Percentiles rank a stretch among this genome's conserved stretches.
Evolutionary conservation across 1,140 invertebrate species (phyloP).

Genomic region (Schmidtea mediterranea): DNA sequence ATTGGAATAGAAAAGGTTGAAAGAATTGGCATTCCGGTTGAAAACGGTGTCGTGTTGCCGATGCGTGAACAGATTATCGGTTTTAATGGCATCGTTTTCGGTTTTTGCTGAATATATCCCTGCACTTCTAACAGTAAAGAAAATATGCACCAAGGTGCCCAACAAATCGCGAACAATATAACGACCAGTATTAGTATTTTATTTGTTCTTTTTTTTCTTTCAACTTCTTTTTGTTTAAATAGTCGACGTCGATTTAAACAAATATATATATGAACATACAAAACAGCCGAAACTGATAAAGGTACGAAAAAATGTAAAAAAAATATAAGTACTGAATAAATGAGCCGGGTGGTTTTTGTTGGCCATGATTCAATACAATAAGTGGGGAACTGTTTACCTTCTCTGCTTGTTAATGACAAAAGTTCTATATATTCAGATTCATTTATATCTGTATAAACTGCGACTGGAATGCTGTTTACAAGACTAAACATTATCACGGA

Average conservation of each 20-base stretch:
- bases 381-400: too few relatives aligned
- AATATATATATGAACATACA: slow-evolving; percentile 19
- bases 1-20: neutral
- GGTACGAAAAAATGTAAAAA: slow-evolving; percentile 19
- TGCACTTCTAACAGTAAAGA: slow-evolving; percentile 15
- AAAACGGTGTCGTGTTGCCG: too few relatives aligned
- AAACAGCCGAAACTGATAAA: slow-evolving; percentile 12
- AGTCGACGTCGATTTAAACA: slow-evolving; percentile 12
- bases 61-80: too few relatives aligned
- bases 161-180: slow-evolving; percentile 60
- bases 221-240: slow-evolving; percentile 14
- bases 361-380: slow-evolving; percentile 20
- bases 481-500: slow-evolving; percentile 11
- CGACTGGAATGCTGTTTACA: slow-evolving; percentile 14
- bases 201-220: slow-evolving; percentile 40
- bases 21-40: too few relatives aligned
- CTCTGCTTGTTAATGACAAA: too few relatives aligned
- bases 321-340: slow-evolving; percentile 17
- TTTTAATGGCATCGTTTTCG: too few relatives aligned
- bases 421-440: too few relatives aligned
- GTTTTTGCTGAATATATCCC: too few relatives aligned
- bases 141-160: slow-evolving; percentile 23
- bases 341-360: slow-evolving; percentile 7
- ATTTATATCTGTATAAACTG: slow-evolving; percentile 13
- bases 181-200: slow-evolving; percentile 86